Conservation (phyloP, 2,888 invertebrate genomes). For the Lypha dubia region DNA sequence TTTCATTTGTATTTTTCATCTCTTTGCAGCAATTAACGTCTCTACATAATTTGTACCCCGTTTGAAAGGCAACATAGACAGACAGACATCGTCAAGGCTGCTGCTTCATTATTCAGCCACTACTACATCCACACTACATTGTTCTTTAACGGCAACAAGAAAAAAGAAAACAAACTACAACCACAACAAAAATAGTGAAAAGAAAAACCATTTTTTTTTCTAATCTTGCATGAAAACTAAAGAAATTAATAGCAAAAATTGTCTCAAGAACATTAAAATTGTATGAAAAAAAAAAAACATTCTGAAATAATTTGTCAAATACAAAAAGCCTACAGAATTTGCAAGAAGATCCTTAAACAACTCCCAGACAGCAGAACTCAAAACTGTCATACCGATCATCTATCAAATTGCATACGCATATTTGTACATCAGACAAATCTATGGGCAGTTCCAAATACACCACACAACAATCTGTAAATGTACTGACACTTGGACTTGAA, state of each 20-base stretch:
- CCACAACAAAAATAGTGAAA: constrained; percentile 53
- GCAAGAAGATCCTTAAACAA: not conserved
- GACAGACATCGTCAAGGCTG: constrained; percentile 61
- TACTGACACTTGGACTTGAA: constrained; percentile 22
- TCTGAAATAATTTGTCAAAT: constrained; percentile 14
- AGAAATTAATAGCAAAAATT: constrained; percentile 58
- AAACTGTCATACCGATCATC: constrained; percentile 16
- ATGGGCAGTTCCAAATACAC: constrained; percentile 6
- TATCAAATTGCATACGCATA: not conserved
- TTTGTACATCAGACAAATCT: too few species aligned
- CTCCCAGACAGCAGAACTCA: constrained; percentile 11
- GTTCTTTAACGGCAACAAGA: constrained; percentile 58
- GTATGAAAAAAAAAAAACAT: constrained; percentile 19
- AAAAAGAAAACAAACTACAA: constrained; percentile 50
- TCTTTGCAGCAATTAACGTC: constrained; percentile 66
- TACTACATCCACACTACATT: constrained; percentile 55
- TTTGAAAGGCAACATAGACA: constrained; percentile 44
- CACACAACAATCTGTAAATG: constrained; percentile 15
- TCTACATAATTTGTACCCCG: constrained; percentile 56
- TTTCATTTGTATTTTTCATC: constrained; percentile 49
- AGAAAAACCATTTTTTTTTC: constrained; percentile 49
- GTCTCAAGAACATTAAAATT: constrained; percentile 55
- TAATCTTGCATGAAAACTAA: constrained; percentile 37
- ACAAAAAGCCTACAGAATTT: constrained; percentile 33
- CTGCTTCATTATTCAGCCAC: constrained; percentile 44